Base-by-base conservation (phyloP, 2,797 vertebrate species). In the Mormyrops boulengeri region DNA sequence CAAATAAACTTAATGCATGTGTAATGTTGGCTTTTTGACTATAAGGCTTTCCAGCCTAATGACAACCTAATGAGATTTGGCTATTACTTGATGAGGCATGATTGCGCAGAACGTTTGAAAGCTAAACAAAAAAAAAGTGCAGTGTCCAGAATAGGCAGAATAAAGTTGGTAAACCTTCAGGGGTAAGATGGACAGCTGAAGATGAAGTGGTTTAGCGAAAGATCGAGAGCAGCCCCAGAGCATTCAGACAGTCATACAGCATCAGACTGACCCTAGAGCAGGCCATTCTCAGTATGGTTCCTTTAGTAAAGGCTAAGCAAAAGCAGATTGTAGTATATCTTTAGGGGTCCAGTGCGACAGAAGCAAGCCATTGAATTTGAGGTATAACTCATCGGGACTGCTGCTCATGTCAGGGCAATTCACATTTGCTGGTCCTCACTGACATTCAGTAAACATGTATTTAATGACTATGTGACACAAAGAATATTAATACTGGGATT, bases 61-160 rank as follows among this genome's bases (percentile, higher is more conserved):
- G 73, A 80, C 73, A 80, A n/a, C 17, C 73, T 80, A 80, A 80
- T 80, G 73, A 80, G 73, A 44, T 80, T 19, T 80, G 73, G 73
- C 73, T 80, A 19, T 80, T 80, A 80, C 73, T 80, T 44, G 30
- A 80, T 80, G 38, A 80, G 34, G 38, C 41, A 44, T 80, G 73
- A 80, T 80, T 80, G 73, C 38, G 7, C 9, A n/a, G 73, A 44
- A 41, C 1, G 14, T 80, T 38, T 44, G 38, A 44, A 44, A 44
- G 73, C 73, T 44, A 44, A 44, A 44, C 38, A 60, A 17, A 44
- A 30, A 30, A 30, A 2, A 44, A 80, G 34, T 80, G 38, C 38
- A 44, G 38, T 44, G 38, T 80, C 73, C 38, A 80, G 73, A 80
- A 80, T 3, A n/a, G 41, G 38, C 17, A 44, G 34, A 80, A 80